Conservation (phyloP, 2,113 vertebrate genomes). For the Myotis davidii region DNA sequence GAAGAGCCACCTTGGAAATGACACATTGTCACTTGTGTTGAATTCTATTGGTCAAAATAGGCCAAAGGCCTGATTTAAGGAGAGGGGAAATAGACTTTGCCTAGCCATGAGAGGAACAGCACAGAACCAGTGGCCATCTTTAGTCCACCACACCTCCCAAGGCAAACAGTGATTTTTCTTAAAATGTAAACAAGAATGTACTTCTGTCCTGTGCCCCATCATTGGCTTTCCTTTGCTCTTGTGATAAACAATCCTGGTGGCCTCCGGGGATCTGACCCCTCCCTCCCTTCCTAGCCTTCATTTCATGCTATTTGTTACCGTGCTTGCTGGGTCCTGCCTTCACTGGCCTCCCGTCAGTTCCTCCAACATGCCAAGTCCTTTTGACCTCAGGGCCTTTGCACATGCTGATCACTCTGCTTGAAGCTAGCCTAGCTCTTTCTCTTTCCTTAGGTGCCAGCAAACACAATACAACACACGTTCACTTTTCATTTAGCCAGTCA, state of each 20-base stretch:
- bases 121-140: neutral
- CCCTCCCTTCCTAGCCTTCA: neutral
- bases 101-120: neutral
- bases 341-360: neutral
- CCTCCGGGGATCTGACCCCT: neutral
- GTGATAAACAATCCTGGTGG: neutral
- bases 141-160: rapidly evolving
- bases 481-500: neutral
- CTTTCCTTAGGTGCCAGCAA: neutral
- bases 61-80: neutral
- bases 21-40: neutral
- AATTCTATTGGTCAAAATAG: neutral
- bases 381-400: neutral
- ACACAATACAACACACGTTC: rapidly evolving
- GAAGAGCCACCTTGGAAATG: neutral
- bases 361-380: neutral
- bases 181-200: neutral
- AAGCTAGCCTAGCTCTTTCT: neutral
- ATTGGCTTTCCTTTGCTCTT: neutral
- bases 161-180: neutral
- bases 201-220: neutral
- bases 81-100: neutral
- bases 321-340: neutral
- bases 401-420: neutral
- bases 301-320: neutral